Base-by-base conservation (phyloP, 2,888 invertebrate species). In the Ceraclea dissimilis region DNA sequence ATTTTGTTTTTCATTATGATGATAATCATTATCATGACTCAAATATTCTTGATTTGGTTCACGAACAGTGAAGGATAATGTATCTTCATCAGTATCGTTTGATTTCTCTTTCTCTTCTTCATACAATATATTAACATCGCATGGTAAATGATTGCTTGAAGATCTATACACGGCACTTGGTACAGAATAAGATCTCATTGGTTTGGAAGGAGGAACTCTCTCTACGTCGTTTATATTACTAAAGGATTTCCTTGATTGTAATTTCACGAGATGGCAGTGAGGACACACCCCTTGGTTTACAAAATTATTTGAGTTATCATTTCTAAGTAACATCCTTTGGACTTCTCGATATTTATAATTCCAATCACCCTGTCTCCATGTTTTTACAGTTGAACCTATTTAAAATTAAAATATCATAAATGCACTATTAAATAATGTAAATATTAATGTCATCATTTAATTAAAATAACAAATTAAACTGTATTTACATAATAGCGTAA, bases 351-450 rank as follows among this genome's bases (percentile, higher is more conserved):
- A 75, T 63, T 73, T 76, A 13, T 65, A 69, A 49, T 68, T 75
- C 86, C 86, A 86, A 22, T 82, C 75, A 0, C 87, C 87, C 67
- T 91, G 90, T 48, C 88, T 79, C 92, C 92, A 93, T 0, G 92
- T 92, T 65, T 87, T 87, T 18, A 83, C 81, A 26, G 88, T 75
- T 0, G 90, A 90, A 1, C 88, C 82, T 78, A 68, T 0, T 69
- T 69, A 44, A 22, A 53, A 46, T 6, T 6, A 49, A 49, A 26
- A 22, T 49, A 20, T 47, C 8, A 11, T 20, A 47, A 8, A 47
- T 4, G 16, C 18, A 44, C 8, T 17, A 44, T 31, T 11, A 31
- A 31, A 31, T 31, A 31, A 6, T 31, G 11, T 11, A 31, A n/a
- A n/a, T n/a, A n/a, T n/a, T n/a, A n/a, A n/a, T n/a, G n/a, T n/a